Evolutionary conservation across 2,888 invertebrate genomes (phyloP), one percentile per base, ranked within the genome.

Genomic region (Phymatocera aterrima): DNA sequence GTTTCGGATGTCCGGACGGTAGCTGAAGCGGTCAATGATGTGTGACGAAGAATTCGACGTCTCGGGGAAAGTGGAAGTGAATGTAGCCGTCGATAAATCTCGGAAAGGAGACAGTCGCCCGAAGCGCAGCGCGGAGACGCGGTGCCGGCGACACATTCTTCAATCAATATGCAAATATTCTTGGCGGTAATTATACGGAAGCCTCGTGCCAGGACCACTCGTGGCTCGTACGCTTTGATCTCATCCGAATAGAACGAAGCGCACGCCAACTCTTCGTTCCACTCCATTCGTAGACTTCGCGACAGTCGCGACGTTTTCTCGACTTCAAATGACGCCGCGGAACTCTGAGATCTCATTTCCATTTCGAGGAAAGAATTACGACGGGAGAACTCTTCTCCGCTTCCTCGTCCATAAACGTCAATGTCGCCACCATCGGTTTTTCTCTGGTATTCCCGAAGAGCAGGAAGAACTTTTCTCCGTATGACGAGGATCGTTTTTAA

Each of bases 121-220:
- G 86, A 81, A 82, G 70, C 21, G 79, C 75, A 64, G 21, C 51
- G 51, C 37, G 64, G 74, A 60, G 31, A 79, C 77, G 46, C n/a
- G 75, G 68, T 79, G 75, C 75, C 57, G 15, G 57, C 40, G 43
- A 75, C 75, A 77, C 74, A 78, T 84, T 84, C 87, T 87, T 87
- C 88, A 88, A 89, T 90, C 89, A 90, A 90, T 89, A 90, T 90
- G 90, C 88, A 90, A 90, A 90, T 90, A 87, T 84, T 84, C 84
- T 86, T 87, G 88, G 87, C 87, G 87, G 89, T 89, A 90, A 90
- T 90, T 90, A 89, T 88, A 90, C 89, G 88, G 88, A 88, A 90
- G 89, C 88, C 86, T 84, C 83, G 84, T 85, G 85, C 83, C 72
- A 34, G 54, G 57, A 40, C n/a, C 57, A n/a, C n/a, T n/a, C 43